A percentile compares a stretch with the other conserved stretches of the same genome.
These are phyloP conservation scores for Hylaea fasciaria DNA, from an alignment of 2,888 invertebrate genomes.

Conservation along the genomic window DNA sequence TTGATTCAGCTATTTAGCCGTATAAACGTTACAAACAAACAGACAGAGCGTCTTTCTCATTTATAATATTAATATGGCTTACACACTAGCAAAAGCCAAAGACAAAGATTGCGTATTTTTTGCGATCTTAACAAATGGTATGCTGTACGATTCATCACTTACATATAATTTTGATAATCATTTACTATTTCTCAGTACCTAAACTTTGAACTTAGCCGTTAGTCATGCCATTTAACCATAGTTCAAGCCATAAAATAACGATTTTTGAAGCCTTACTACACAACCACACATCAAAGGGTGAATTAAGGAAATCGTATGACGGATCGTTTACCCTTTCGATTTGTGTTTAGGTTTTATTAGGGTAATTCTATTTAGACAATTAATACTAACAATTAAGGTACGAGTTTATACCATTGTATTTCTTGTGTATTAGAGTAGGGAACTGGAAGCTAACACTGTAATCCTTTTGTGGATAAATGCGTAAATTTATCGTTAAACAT, in stretches of 20 bases:
- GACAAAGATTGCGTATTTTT: conserved; percentile 58
- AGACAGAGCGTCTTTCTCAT: too few relatives aligned
- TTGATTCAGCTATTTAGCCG: too few relatives aligned
- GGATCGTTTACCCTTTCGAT: conserved; percentile 27
- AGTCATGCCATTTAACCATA: background rate
- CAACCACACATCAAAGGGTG: conserved; percentile 54
- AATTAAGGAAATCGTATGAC: conserved; percentile 65
- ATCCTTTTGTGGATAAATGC: too few relatives aligned
- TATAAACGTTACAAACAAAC: too few relatives aligned
- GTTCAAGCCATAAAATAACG: conserved; percentile 55
- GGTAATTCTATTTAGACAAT: too few relatives aligned
- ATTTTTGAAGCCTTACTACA: conserved; percentile 72
- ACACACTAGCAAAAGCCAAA: conserved; percentile 61
- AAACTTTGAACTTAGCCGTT: background rate
- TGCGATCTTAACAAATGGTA: conserved; percentile 67
- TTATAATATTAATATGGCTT: conserved; percentile 52
- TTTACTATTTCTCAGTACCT: background rate
- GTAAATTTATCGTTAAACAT: too few relatives aligned
- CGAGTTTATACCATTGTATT: too few relatives aligned
- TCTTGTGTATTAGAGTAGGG: too few relatives aligned
- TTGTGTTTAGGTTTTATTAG: conserved; percentile 1
- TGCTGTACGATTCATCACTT: conserved; percentile 57
- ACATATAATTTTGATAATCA: conserved; percentile 64
- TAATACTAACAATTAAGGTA: too few relatives aligned
- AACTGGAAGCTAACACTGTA: too few relatives aligned